These are phyloP conservation scores for Cuculus canorus DNA, from an alignment of 2,797 vertebrate genomes.

Conservation along the genomic window DNA sequence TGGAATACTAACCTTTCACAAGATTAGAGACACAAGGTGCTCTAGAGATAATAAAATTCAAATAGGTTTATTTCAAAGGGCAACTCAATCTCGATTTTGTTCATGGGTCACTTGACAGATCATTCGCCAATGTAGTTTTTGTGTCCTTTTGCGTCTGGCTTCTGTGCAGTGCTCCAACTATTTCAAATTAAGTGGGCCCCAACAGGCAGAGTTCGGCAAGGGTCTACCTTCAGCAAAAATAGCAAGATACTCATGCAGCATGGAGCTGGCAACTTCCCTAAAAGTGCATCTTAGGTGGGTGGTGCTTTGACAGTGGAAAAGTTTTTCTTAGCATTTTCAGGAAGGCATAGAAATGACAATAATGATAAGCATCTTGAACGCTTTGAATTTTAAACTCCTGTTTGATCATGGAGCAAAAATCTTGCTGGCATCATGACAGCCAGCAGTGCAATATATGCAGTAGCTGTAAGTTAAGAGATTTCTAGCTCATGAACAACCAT, in stretches of 20 bases:
- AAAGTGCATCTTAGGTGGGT: background rate
- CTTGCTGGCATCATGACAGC: background rate
- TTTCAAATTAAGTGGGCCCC: constrained; percentile 64
- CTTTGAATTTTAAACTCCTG: constrained; percentile 2
- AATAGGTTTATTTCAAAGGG: constrained; percentile 85
- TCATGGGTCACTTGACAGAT: constrained; percentile 80
- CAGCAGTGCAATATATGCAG: background rate
- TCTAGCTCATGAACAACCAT: background rate
- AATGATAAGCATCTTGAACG: background rate
- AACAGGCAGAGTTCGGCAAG: constrained; percentile 28
- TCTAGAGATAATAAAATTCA: constrained; percentile 85
- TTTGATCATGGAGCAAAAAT: constrained; percentile 4
- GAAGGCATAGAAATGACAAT: background rate
- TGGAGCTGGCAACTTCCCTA: background rate
- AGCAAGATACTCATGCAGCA: background rate
- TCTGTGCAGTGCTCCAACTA: constrained; percentile 54
- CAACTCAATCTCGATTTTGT: constrained; percentile 79
- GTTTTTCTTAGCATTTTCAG: background rate
- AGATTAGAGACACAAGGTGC: constrained; percentile 81
- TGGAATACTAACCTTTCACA: constrained; percentile 80
- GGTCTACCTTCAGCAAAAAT: constrained; percentile 1
- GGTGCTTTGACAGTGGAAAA: background rate
- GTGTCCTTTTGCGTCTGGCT: constrained; percentile 51
- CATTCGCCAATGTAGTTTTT: constrained; percentile 77
- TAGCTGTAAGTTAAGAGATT: background rate